Conservation (phyloP, 2,888 invertebrate species). For the Eupithecia insigniata region DNA sequence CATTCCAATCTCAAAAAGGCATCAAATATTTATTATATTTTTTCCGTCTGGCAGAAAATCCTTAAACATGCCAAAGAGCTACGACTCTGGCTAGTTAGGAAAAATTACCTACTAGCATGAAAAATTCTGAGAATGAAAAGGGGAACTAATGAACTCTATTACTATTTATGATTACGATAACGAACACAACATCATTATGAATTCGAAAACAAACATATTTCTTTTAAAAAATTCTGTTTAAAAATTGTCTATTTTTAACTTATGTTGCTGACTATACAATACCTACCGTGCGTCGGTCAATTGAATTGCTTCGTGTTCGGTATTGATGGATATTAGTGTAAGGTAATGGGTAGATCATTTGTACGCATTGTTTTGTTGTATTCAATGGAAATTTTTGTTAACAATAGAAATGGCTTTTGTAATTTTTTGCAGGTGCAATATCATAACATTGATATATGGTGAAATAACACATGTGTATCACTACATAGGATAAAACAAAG, state of each 20-base stretch:
- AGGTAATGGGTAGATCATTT: slow-evolving; percentile 44
- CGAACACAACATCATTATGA: too few species aligned
- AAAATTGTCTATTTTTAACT: not conserved
- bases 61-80: too few species aligned
- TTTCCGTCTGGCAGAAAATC: not conserved
- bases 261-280: slow-evolving; percentile 7
- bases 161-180: too few species aligned
- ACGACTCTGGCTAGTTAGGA: too few species aligned
- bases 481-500: too few species aligned
- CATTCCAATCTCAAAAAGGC: too few species aligned
- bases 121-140: too few species aligned
- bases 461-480: not conserved
- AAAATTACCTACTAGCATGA: too few species aligned
- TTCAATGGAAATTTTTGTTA: slow-evolving; percentile 4
- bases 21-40: too few species aligned
- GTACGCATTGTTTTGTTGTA: slow-evolving; percentile 40
- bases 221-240: not conserved
- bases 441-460: not conserved
- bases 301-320: slow-evolving; percentile 73
- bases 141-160: too few species aligned
- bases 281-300: slow-evolving; percentile 64
- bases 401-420: slow-evolving; percentile 15
- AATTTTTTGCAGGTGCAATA: slow-evolving; percentile 1
- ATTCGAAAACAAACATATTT: too few species aligned
- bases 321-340: slow-evolving; percentile 43